These are phyloP conservation scores for Calliopum simillimum DNA, from an alignment of 2,888 invertebrate genomes.

Conservation along the genomic window DNA sequence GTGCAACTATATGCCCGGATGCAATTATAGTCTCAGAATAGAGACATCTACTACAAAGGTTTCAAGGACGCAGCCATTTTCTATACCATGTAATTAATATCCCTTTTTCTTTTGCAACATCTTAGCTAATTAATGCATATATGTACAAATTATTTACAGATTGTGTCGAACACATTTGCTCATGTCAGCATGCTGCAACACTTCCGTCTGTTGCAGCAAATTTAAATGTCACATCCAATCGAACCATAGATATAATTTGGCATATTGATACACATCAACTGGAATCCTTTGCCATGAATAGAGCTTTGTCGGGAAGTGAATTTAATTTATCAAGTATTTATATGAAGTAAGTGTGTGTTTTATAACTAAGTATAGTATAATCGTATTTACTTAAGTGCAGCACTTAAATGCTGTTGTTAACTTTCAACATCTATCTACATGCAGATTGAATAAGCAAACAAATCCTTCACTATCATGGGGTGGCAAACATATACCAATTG, in stretches of 20 bases:
- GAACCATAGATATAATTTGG: slow-evolving; percentile 57
- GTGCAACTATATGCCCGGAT: slow-evolving; percentile 61
- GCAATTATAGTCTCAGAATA: slow-evolving; percentile 60
- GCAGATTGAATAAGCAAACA: slow-evolving; percentile 58
- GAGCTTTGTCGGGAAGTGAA: background rate
- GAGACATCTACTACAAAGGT: slow-evolving; percentile 55
- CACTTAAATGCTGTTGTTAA: too few relatives aligned
- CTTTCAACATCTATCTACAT: background rate
- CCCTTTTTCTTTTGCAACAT: background rate
- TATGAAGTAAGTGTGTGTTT: slow-evolving; percentile 42
- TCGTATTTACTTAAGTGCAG: too few relatives aligned
- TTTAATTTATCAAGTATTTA: slow-evolving; percentile 43
- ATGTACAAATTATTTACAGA: slow-evolving; percentile 47
- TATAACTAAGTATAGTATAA: too few relatives aligned
- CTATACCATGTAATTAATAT: slow-evolving; percentile 55
- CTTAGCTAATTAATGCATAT: background rate
- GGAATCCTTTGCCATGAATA: background rate
- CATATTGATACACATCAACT: slow-evolving; percentile 41
- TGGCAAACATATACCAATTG: slow-evolving; percentile 54
- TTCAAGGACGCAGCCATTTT: slow-evolving; percentile 46
- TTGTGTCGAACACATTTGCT: slow-evolving; percentile 57
- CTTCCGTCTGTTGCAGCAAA: slow-evolving; percentile 52
- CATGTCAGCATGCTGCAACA: slow-evolving; percentile 52
- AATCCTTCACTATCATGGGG: slow-evolving; percentile 63
- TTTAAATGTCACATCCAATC: slow-evolving; percentile 49